These are phyloP conservation scores for Chromobotia macracanthus DNA, from an alignment of 2,797 vertebrate genomes.

Conservation along the genomic window DNA sequence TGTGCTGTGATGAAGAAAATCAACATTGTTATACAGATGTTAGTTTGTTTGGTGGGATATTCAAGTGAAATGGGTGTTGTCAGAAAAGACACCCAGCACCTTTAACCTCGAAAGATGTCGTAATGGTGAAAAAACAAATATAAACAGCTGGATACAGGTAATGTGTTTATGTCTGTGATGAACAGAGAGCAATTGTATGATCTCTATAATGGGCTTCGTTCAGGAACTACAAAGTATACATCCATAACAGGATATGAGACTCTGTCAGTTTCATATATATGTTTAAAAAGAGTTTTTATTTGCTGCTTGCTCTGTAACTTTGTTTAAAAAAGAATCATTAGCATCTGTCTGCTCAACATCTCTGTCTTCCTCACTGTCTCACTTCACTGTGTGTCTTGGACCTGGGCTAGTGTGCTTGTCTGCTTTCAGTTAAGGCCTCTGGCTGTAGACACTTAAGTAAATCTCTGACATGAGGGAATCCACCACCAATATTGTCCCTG, in stretches of 20 bases:
- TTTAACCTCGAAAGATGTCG: neutral
- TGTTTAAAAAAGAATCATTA: neutral
- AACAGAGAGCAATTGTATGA: conserved; percentile 24
- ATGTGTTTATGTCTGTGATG: conserved; percentile 10
- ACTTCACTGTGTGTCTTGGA: conserved; percentile 39
- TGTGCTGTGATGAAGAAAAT: conserved; percentile 21
- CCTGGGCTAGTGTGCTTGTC: conserved; percentile 16
- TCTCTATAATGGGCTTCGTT: conserved; percentile 5
- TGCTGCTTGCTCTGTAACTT: neutral
- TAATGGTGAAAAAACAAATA: neutral
- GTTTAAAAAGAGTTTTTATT: neutral
- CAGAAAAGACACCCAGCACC: no score
- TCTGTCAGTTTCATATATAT: neutral
- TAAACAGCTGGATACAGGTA: neutral
- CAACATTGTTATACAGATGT: conserved; percentile 11
- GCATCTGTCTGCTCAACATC: neutral
- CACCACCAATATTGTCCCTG: conserved; percentile 59
- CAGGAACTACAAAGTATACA: conserved; percentile 23
- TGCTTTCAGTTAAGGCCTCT: conserved; percentile 20
- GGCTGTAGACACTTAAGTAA: conserved; percentile 60
- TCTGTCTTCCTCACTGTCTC: conserved; percentile 19
- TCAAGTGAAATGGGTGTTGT: conserved; percentile 16
- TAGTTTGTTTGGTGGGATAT: conserved; percentile 15
- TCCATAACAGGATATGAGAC: neutral
- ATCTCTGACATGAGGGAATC: conserved; percentile 51